Evolutionary conservation across 1,140 invertebrate genomes (phyloP), one percentile per base, ranked within the genome.

Genomic region (Piezodorus guildinii): DNA sequence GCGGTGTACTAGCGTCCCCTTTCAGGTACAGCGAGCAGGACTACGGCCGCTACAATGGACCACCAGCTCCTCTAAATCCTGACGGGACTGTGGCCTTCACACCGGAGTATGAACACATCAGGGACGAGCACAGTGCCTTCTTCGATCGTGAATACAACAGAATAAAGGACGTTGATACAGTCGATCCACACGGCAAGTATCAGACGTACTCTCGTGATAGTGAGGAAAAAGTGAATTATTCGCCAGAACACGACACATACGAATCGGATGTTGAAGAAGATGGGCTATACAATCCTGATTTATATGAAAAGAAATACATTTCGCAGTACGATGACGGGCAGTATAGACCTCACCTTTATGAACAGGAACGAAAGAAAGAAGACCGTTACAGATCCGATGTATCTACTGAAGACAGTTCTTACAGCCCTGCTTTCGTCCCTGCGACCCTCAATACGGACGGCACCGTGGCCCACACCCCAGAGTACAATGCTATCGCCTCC

Each of bases 1-100:
- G 34, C 34, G 9, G 6, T 6, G 34, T 10, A 39, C 6, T 10
- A 8, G 34, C 6, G 9, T 12, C 12, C 6, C 34, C 34, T 12
- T 8, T 39, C 12, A 39, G 34, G 34, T 10, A 12, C 9, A 10
- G 12, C 34, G 34, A 4, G 8, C 27, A 30, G 6, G 34, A 60
- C 34, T 5, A 60, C 15, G 17, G 3, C 34, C 59, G 9, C 30
- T 62, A 62, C 39, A 43, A 62, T 3, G 60, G 60, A 4, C 60
- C 60, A 2, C 46, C 62, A 56, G 65, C 68, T 19, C 66, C 69
- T 9, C 65, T 81, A 2, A 66, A 66, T 34, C 66, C 65, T 25
- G 75, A 77, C 45, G 77, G 77, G 1, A 74, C 67, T 52, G 76
- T 79, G 1, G 75, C 77, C 61, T 77, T 79, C 63, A 79, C 78